Base-by-base conservation (phyloP, 2,797 vertebrate species). In the Phoxinus dragarum region DNA sequence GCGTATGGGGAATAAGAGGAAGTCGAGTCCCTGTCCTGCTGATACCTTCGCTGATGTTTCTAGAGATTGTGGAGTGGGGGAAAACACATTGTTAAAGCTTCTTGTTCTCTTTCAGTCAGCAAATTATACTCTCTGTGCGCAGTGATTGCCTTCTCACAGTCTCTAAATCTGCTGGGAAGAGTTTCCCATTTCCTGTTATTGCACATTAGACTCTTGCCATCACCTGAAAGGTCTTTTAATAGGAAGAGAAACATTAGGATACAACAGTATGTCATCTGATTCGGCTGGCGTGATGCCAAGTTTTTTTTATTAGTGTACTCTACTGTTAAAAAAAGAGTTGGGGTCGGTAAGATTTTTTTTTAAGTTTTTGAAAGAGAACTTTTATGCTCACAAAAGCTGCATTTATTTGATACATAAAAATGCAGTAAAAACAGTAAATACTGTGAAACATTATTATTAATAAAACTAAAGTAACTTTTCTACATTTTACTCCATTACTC, bases 1-100 rank as follows among this genome's bases (percentile, higher is more conserved):
- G 82, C 81, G 78, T 86, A 91, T 27, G 85, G 89, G 93, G 92
- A 88, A 89, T 89, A 17, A 84, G 84, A 91, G 93, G 94, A 95
- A 92, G 92, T 94, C 88, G 89, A 87, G 81, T 86, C 80, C 85
- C 90, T 80, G 67, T 82, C 75, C 88, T 68, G 81, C 71, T 71
- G 86, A 90, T 80, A 88, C 88, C 66, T 52, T 27, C 78, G 81
- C 80, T 5, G 59, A 88, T 67, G 61, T 80, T 85, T 84, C 83
- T 68, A 87, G 68, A 81, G 52, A 81, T 66, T 71, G 38, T 44
- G n/a, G 31, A 34, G 44, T 31, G 86, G 71, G 81, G 19, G 34
- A 69, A 83, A 44, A 86, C 23, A 52, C 36, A 54, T 21, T 84
- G 36, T 54, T 38, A 17, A 80, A 49, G 11, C 44, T 56, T 66